Base-by-base conservation (phyloP, 2,888 invertebrate species). In the Acleris emargana region DNA sequence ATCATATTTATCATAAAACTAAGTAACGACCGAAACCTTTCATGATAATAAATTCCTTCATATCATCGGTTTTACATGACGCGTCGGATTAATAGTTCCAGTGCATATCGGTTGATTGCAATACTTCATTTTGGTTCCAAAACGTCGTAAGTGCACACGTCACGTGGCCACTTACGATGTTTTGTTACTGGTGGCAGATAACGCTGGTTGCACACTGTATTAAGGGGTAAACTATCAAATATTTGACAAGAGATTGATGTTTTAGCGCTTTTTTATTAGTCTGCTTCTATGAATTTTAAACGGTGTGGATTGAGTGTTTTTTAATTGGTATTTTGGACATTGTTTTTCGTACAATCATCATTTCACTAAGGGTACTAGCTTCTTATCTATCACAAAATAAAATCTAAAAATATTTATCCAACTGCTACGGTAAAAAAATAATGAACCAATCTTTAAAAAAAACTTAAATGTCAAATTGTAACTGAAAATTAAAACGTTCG, bases 141-240 rank as follows among this genome's bases (percentile, higher is more conserved):
- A 57, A 52, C 17, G 66, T n/a, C 32, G 22, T 47, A 63, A 20
- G 18, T 22, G 17, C 45, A n/a, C 20, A 9, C 16, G 32, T 17
- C 17, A 16, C 13, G 13, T 13, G 7, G 43, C 20, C 13, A 20
- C 28, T 32, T 60, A 22, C n/a, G 50, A 9, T 54, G 16, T 60
- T 64, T 49, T 43, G 17, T 6, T n/a, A 18, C 18, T 5, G 20
- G 11, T 32, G 11, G 1, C 11, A 38, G 13, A 16, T 58, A 64
- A 47, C 32, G 62, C 49, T 45, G 61, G 59, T 58, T 66, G 61
- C 68, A 66, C 62, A 66, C 64, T 66, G 64, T 57, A 66, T 61
- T 66, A 66, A 66, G 57, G 64, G 60, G 68, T 49, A 64, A 64
- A 68, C 64, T 68, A 64, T 60, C 68, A 68, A 68, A 68, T 68